These are phyloP conservation scores for Brachionus asplanchnoidis DNA, from an alignment of 1,140 invertebrate species.

Conservation along the genomic window DNA sequence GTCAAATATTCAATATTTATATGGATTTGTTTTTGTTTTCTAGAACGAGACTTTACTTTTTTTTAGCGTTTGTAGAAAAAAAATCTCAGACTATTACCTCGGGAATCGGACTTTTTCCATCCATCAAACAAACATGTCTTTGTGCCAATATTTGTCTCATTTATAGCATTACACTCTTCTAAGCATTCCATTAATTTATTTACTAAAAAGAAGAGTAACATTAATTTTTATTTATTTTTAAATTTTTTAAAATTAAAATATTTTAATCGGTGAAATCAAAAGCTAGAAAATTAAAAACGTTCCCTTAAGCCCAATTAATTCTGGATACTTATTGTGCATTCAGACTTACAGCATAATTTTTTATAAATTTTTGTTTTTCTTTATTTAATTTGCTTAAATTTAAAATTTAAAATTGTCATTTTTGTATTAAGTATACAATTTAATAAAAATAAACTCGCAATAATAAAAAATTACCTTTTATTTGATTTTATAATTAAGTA, in stretches of 20 bases:
- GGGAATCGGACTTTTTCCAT: neutral
- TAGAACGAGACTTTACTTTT: neutral
- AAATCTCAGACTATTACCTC: neutral
- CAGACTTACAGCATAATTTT: neutral
- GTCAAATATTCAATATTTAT: conserved; percentile 21
- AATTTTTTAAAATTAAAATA: neutral
- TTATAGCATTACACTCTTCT: neutral
- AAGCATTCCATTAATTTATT: neutral
- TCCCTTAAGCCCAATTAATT: neutral
- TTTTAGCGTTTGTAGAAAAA: neutral
- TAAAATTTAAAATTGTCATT: neutral
- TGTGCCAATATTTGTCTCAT: neutral
- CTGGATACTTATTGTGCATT: neutral
- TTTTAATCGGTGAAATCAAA: neutral
- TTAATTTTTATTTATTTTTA: neutral
- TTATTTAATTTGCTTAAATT: neutral
- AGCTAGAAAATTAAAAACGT: neutral
- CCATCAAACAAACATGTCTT: neutral
- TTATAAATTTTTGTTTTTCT: neutral
- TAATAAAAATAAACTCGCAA: neutral
- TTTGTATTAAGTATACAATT: neutral
- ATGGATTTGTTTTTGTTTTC: conserved; percentile 1
- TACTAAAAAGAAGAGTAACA: neutral
- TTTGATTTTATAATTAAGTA: neutral
- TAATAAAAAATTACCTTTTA: neutral